Conservation (phyloP, 2,113 vertebrate genomes). For the Pelodiscus sinensis region DNA sequence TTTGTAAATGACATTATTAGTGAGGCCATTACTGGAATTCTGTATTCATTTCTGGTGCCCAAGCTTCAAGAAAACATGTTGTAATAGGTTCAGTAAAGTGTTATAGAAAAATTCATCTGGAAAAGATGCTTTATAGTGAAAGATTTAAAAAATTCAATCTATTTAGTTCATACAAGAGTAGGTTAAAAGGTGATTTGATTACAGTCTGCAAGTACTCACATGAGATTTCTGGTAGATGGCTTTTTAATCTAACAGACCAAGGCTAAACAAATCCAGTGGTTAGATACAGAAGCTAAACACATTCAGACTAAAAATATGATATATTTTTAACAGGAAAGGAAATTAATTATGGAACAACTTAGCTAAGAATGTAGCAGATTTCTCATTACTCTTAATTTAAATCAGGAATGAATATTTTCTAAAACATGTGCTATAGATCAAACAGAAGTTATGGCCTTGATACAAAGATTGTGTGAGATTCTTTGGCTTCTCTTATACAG, state of each 20-base stretch:
- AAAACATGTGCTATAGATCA: not conserved
- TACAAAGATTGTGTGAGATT: not conserved
- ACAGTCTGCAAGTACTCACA: not conserved
- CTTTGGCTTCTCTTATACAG: not conserved
- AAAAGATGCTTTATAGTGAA: not conserved
- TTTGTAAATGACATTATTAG: too few relatives aligned
- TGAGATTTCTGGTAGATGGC: rapidly evolving
- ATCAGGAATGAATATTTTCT: not conserved
- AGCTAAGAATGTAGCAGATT: not conserved
- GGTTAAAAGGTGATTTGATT: not conserved
- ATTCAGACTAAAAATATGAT: not conserved
- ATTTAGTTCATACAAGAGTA: not conserved
- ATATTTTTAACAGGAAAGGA: not conserved
- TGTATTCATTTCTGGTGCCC: not conserved
- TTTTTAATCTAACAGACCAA: not conserved
- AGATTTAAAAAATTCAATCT: not conserved
- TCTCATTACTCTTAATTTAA: not conserved
- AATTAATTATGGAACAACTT: not conserved
- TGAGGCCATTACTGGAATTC: not conserved
- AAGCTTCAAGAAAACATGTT: not conserved
- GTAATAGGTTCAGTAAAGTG: not conserved
- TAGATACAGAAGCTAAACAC: not conserved
- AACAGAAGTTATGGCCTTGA: not conserved
- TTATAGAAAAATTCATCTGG: not conserved
- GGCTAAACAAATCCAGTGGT: not conserved